Percentiles rank a stretch among this genome's conserved stretches.
phyloP scores from a whole-genome alignment of 2,797 vertebrate species.

The Hypotaenidia philippensis region DNA sequence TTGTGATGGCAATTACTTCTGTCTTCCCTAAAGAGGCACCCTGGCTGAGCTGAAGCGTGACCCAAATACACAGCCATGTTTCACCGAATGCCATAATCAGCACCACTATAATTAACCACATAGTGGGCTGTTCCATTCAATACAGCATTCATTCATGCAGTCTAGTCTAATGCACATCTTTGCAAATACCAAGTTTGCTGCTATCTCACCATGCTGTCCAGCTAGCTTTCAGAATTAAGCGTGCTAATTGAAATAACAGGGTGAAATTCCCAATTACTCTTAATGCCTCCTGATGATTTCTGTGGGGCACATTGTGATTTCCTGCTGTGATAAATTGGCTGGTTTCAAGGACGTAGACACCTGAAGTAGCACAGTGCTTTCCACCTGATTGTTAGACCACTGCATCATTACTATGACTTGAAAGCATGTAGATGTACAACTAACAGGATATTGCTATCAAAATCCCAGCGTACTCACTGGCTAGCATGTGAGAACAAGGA shows the following conservation, averaged over 20 bases:
- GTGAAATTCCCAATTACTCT: not conserved
- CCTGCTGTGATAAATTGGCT: not conserved
- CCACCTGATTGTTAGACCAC: not conserved
- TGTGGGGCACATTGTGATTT: not conserved
- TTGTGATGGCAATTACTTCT: not conserved
- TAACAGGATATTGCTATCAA: not conserved
- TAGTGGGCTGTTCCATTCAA: not conserved
- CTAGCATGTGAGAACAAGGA: not conserved
- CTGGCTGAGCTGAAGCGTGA: not conserved
- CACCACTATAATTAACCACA: not conserved
- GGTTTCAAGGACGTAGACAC: not conserved
- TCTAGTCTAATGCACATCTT: not conserved
- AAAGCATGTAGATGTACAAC: not conserved
- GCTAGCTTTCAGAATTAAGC: not conserved
- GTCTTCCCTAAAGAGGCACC: not conserved
- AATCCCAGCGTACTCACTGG: not conserved
- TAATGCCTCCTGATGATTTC: not conserved
- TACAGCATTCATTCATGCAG: not conserved
- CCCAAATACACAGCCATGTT: not conserved
- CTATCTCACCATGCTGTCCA: not conserved
- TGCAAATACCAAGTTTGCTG: not conserved
- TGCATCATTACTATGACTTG: not conserved
- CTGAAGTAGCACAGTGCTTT: not conserved
- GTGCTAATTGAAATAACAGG: not conserved
- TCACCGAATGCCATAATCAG: not conserved